Evolutionary conservation across 2,888 invertebrate species (phyloP).

Genomic region (Phania funesta): DNA sequence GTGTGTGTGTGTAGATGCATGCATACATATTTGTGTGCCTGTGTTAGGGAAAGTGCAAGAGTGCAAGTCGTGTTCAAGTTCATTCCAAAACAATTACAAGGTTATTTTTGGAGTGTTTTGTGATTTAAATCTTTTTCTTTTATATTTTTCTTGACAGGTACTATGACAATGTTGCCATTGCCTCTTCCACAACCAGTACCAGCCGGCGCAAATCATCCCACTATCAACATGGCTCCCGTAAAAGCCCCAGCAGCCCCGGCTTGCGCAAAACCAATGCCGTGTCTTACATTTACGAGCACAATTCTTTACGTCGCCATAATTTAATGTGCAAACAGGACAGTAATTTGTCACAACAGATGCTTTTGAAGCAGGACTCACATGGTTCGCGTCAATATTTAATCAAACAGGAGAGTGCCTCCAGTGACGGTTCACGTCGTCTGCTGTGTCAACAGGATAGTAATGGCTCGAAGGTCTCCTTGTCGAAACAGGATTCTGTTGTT

Average conservation of each 20-base stretch:
- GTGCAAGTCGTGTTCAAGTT: slow-evolving; percentile 59
- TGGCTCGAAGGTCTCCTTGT: slow-evolving; percentile 78
- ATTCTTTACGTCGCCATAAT: slow-evolving; percentile 78
- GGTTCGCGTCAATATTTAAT: slow-evolving; percentile 80
- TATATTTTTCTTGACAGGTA: slow-evolving; percentile 80
- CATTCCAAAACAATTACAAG: slow-evolving; percentile 58
- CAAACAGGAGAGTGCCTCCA: slow-evolving; percentile 80
- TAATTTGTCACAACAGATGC: slow-evolving; percentile 79
- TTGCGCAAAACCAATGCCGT: slow-evolving; percentile 81
- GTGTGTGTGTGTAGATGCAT: background rate
- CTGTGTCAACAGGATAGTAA: slow-evolving; percentile 80
- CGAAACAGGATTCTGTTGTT: slow-evolving; percentile 80
- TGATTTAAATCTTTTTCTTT: slow-evolving; percentile 37
- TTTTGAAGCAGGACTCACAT: slow-evolving; percentile 80
- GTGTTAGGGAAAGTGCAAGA: slow-evolving; percentile 27
- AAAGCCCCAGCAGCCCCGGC: slow-evolving; percentile 83
- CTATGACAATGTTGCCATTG: slow-evolving; percentile 92
- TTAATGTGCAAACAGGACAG: slow-evolving; percentile 80
- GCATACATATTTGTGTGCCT: background rate
- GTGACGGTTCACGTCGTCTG: slow-evolving; percentile 79
- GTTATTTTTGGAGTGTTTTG: slow-evolving; percentile 42
- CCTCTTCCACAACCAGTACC: slow-evolving; percentile 92
- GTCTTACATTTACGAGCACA: slow-evolving; percentile 82
- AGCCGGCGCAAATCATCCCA: slow-evolving; percentile 93
- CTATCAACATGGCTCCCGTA: slow-evolving; percentile 84